Evolutionary conservation across 1,140 invertebrate genomes (phyloP), one percentile per base, ranked within the genome.

Genomic region (Procambarus clarkii): DNA sequence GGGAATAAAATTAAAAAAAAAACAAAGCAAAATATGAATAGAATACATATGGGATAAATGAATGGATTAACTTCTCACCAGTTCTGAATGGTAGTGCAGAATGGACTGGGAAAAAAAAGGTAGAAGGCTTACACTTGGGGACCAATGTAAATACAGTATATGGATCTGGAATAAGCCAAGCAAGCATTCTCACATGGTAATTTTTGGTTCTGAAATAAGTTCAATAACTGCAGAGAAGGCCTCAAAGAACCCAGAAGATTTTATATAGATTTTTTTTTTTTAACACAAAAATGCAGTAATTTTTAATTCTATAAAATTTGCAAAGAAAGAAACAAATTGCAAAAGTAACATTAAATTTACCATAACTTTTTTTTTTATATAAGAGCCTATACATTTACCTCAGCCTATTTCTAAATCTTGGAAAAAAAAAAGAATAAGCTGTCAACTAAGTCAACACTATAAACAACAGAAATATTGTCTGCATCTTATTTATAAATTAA

Each of bases 71-170:
- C 60, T 91, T 91, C 88, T 91, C 88, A 91, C 88, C 88, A 91
- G 88, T 69, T 91, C 34, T 91, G 88, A 85, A 85, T 91, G 88
- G 88, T 79, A 85, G 88, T 91, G 88, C 88, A 91, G 88, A 91
- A 91, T 91, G 88, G 88, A 91, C 88, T 91, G 88, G 82, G 69
- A 84, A 84, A 84, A 77, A 79, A 87, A 48, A 91, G 74, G 74
- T 85, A 79, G 54, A 79, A 64, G 54, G 76, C 82, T 85, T 91
- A 84, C 50, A 83, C 45, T 46, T 77, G 8, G 60, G 81, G 88
- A 64, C 71, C 48, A 84, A 86, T 78, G 76, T n/a, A 83, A 69
- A 83, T 45, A n/a, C n/a, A n/a, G n/a, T n/a, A 45, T 54, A 69
- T 21, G 18, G 54, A 69, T 88, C 77, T 88, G 77, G 34, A 88